Conservation (phyloP, 37 sponge, comb jelly and placozoan species). For the Spongilla lacustris region DNA sequence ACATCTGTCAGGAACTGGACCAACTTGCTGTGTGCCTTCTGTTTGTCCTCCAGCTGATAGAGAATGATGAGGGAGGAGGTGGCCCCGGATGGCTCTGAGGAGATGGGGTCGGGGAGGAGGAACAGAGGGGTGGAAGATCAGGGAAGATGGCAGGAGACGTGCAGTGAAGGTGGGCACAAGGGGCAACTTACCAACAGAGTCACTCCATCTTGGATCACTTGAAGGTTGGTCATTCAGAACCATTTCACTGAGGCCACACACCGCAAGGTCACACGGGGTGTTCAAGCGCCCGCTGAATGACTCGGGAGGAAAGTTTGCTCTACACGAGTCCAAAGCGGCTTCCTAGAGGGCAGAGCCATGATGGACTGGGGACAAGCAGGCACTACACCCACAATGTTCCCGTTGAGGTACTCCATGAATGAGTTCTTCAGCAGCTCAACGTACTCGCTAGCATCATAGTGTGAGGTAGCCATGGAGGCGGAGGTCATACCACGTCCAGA, state of each 20-base stretch:
- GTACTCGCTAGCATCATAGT: not conserved
- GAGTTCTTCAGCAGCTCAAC: conserved; percentile 37
- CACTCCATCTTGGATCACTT: conserved; percentile 29
- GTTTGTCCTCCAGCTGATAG: conserved; percentile 84
- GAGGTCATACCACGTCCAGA: not conserved
- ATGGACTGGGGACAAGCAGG: not conserved
- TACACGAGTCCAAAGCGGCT: conserved; percentile 21
- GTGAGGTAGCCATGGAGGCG: not conserved
- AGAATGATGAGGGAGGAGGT: conserved; percentile 65
- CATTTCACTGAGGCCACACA: conserved; percentile 53
- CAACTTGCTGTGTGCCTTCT: conserved; percentile 63
- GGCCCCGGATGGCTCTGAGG: not conserved
- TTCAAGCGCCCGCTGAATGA: conserved; percentile 31
- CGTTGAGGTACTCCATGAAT: conserved; percentile 47
- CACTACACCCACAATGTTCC: conserved; percentile 37
- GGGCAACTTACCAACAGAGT: not conserved
- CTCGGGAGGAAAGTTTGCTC: conserved; percentile 9
- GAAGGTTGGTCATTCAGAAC: conserved; percentile 81
- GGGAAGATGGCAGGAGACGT: not conserved
- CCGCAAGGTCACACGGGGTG: conserved; percentile 65
- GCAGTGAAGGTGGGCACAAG: not conserved
- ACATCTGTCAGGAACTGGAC: conserved; percentile 65
- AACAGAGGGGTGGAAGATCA: not conserved
- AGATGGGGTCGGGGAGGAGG: not conserved
- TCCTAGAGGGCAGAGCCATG: conserved; percentile 7